These are phyloP conservation scores for Onychomys torridus DNA, from an alignment of 2,797 vertebrate genomes.

Conservation along the genomic window DNA sequence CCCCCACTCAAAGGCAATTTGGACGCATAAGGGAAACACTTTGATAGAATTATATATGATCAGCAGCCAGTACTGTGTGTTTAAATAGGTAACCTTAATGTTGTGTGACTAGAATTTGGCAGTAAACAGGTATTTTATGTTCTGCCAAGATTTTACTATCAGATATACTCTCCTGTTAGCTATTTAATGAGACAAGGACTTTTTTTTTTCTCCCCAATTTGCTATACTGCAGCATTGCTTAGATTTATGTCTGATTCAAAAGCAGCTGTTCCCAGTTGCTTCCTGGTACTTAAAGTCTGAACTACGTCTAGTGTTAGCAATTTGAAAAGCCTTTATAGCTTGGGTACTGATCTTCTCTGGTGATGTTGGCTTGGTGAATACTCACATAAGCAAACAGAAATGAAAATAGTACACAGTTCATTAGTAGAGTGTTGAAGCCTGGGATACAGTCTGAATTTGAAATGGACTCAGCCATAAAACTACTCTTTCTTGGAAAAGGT, in stretches of 20 bases:
- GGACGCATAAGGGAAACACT: conserved; percentile 63
- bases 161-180: conserved; percentile 81
- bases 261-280: conserved; percentile 80
- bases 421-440: conserved; percentile 72
- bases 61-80: conserved; percentile 63
- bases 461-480: conserved; percentile 60
- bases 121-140: conserved; percentile 84
- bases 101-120: conserved; percentile 83
- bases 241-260: conserved; percentile 82
- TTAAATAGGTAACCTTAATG: conserved; percentile 82
- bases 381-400: conserved; percentile 70
- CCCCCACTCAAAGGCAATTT: conserved; percentile 62
- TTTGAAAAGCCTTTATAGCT: conserved; percentile 78
- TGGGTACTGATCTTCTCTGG: conserved; percentile 71
- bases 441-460: conserved; percentile 66
- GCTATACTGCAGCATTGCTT: conserved; percentile 70
- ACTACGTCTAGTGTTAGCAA: conserved; percentile 78
- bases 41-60: conserved; percentile 72
- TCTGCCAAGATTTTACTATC: conserved; percentile 83
- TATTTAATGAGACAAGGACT: conserved; percentile 82
- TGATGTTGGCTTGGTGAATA: conserved; percentile 66
- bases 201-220: conserved; percentile 17
- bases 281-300: conserved; percentile 79
- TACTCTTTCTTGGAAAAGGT: conserved; percentile 69
- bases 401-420: conserved; percentile 74